These are phyloP conservation scores for Aurelia aurita complex sp. Pacific DNA, from an alignment of 30 jellyfish, hydroid and myxozoan species.

Conservation along the genomic window DNA sequence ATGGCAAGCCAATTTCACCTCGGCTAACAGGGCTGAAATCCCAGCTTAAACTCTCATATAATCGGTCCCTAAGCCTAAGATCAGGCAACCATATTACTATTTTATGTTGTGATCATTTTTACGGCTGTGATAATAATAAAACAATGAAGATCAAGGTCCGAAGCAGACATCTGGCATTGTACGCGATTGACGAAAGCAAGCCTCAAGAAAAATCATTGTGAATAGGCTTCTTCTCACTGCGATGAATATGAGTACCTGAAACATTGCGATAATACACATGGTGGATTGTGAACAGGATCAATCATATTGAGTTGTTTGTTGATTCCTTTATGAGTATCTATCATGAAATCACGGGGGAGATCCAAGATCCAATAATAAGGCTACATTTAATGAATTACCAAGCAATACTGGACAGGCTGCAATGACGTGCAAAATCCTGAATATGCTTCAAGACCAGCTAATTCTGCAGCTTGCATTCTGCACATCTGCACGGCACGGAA, in stretches of 20 bases:
- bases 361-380: neutral
- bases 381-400: neutral
- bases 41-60: neutral
- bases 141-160: constrained; percentile 22
- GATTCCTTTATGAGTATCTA: neutral
- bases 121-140: neutral
- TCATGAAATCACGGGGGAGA: constrained; percentile 1
- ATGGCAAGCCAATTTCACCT: too few species aligned
- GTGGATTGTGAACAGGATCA: constrained; percentile 20
- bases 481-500: too few species aligned
- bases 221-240: neutral
- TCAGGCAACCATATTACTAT: neutral
- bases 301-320: constrained; percentile 8
- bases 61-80: neutral
- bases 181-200: constrained; percentile 58
- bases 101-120: neutral
- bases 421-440: neutral
- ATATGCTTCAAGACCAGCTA: neutral
- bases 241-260: constrained; percentile 45
- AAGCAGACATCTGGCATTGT: constrained; percentile 41
- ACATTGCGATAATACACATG: constrained; percentile 13
- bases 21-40: too few species aligned
- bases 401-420: too few species aligned
- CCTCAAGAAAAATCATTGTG: constrained; percentile 22
- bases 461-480: too few species aligned